A percentile compares a stretch with the other conserved stretches of the same genome.
These are phyloP conservation scores for Toxostoma redivivum DNA, from an alignment of 2,113 vertebrate species.

Conservation along the genomic window DNA sequence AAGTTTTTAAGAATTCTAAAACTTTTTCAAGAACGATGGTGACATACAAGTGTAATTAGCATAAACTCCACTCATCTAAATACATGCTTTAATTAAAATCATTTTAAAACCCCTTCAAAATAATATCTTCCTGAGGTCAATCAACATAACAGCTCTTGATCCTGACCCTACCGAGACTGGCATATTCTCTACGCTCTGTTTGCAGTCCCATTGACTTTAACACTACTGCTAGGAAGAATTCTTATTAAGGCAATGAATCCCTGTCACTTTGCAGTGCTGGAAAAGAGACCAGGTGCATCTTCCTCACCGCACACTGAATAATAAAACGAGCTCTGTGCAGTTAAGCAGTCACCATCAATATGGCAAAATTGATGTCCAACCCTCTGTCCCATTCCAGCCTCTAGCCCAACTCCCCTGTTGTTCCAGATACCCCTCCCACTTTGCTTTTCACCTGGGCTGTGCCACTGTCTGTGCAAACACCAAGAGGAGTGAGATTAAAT, in stretches of 20 bases:
- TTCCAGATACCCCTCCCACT: neutral
- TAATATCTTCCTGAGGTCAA: constrained; percentile 43
- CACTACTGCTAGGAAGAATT: neutral
- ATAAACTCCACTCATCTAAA: constrained; percentile 34
- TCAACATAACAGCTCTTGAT: constrained; percentile 38
- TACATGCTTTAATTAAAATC: constrained; percentile 9
- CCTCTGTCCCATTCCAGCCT: neutral
- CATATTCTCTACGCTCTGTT: neutral
- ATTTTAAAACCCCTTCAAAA: constrained; percentile 5
- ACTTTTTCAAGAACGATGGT: neutral
- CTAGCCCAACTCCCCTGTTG: neutral
- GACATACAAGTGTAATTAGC: neutral
- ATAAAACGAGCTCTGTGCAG: neutral
- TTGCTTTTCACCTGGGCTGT: neutral
- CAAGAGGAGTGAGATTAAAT: neutral
- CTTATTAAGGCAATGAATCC: neutral
- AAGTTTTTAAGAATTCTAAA: neutral
- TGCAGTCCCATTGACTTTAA: constrained; percentile 7
- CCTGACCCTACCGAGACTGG: neutral
- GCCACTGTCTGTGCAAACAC: neutral
- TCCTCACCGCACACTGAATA: neutral
- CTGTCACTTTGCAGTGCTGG: neutral
- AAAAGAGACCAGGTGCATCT: neutral
- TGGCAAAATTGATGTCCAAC: neutral
- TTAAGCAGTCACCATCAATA: neutral